phyloP scores from a whole-genome alignment of 2,113 vertebrate genomes.

The Vanacampus margaritifer region DNA sequence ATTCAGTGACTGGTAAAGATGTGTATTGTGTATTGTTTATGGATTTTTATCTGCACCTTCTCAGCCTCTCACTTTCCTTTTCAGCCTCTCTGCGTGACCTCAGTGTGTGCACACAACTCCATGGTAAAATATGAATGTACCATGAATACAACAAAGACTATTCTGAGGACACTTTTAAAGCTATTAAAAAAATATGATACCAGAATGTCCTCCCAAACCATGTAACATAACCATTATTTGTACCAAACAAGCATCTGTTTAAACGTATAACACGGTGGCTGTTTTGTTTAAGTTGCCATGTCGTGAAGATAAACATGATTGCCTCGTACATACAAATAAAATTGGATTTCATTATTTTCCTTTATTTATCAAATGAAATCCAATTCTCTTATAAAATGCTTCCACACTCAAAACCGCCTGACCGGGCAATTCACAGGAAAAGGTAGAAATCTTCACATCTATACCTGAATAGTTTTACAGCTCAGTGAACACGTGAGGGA shows the following conservation, averaged over 20 bases:
- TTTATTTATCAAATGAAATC: conserved; percentile 74
- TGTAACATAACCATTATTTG: no score
- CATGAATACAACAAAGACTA: not conserved
- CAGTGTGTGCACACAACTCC: not conserved
- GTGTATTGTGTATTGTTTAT: no score
- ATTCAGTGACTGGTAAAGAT: no score
- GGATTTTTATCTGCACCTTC: not conserved
- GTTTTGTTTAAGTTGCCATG: not conserved
- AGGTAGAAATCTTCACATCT: conserved; percentile 71
- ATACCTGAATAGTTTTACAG: conserved; percentile 74
- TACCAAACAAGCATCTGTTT: no score
- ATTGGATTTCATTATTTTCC: conserved; percentile 43
- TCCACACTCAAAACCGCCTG: conserved; percentile 66
- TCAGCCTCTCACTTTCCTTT: not conserved
- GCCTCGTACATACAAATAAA: not conserved
- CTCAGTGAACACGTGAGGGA: conserved; percentile 74
- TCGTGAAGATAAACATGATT: not conserved
- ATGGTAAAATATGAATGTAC: not conserved
- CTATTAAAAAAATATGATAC: not conserved
- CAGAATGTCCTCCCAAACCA: not conserved
- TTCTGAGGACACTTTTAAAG: not conserved
- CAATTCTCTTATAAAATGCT: conserved; percentile 70
- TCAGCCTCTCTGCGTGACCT: not conserved
- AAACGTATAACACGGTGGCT: not conserved
- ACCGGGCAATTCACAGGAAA: conserved; percentile 66